Base-by-base conservation (phyloP, 2,113 vertebrate genomes). In the Guaruba guarouba region DNA sequence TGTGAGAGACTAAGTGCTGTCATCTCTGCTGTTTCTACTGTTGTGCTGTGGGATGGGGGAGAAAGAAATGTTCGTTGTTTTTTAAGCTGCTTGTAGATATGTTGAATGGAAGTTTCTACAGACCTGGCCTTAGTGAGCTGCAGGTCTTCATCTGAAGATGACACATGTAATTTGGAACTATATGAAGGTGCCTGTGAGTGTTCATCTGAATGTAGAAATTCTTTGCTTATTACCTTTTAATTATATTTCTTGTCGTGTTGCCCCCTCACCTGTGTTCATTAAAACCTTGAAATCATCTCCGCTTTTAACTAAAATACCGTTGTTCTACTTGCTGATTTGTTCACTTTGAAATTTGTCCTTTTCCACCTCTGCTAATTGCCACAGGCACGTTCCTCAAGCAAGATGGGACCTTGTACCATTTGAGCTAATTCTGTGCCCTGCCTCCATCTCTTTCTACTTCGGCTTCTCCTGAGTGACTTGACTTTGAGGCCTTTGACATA, bases 1-100 rank as follows among this genome's bases (percentile, higher is more conserved):
- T 76, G 11, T 9, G 48, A 66, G 48, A 66, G 52, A 22, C 37
- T 43, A 8, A 0, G 0, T 20, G 7, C 29, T 85, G 33, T 48
- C 23, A 14, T 54, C 9, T 80, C 19, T 59, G 22, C 43, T 46
- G 6, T 46, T 88, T 52, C 44, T 67, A 1, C 28, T 57, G 44
- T 11, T 93, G 25, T 74, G 28, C n/a, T 24, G 24, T 27, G 29
- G 48, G 48, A 4, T 41, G 9, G 4, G 19, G n/a, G 13, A 76
- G 37, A 33, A 75, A 41, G 37, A 51, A 61, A 11, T 17, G 7
- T 33, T 54, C 2, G 3, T 37, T 77, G 24, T 0, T 44, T 69
- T 74, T 79, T 51, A 54, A 41, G 35, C 27, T 76, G 74, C 35
- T 44, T 66, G 6, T 41, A 48, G 35, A n/a, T 33, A 54, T 11